A percentile compares a stretch with the other conserved stretches of the same genome.
Evolutionary conservation across 2,113 vertebrate species (phyloP).

Genomic region (Puma concolor): DNA sequence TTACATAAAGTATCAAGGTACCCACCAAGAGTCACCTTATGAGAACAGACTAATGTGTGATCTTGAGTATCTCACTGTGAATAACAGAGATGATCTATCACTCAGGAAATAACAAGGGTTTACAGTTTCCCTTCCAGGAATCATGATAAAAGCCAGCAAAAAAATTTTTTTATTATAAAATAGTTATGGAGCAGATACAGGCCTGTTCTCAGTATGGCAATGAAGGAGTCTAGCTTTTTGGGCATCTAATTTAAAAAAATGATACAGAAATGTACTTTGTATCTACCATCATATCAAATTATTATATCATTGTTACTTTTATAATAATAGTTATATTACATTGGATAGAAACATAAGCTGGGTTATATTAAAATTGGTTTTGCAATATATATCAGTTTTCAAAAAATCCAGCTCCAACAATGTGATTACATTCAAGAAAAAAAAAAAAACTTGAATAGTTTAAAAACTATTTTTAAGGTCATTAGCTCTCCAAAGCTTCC

Average conservation of each 20-base stretch:
- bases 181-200: not conserved
- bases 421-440: not conserved
- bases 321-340: not conserved
- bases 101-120: not conserved
- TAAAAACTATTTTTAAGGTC: not conserved
- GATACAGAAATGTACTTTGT: not conserved
- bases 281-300: not conserved
- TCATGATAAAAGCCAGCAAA: not conserved
- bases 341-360: not conserved
- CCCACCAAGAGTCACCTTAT: not conserved
- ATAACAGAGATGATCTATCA: not conserved
- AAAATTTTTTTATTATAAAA: too few relatives aligned
- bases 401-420: not conserved
- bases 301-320: not conserved
- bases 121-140: not conserved
- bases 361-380: not conserved
- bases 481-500: not conserved
- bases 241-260: not conserved
- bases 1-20: not conserved
- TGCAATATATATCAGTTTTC: not conserved
- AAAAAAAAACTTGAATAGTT: not conserved
- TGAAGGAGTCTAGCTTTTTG: not conserved
- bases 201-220: not conserved
- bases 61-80: not conserved
- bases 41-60: not conserved